Conservation (phyloP, 2,797 vertebrate species). For the Poeciliopsis turneri region DNA sequence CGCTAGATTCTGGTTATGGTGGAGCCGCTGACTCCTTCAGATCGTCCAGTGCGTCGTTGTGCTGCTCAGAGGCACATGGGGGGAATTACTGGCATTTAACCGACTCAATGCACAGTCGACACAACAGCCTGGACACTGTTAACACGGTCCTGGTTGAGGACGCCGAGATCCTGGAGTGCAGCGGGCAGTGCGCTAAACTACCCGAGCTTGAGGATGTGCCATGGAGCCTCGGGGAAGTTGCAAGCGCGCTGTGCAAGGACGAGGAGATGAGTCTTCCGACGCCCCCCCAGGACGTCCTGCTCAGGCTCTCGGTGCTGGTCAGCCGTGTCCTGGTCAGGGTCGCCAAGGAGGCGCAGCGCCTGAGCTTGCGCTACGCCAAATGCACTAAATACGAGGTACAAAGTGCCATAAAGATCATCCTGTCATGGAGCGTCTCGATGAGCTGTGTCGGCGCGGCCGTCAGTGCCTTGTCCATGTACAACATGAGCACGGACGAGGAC, state of each 20-base stretch:
- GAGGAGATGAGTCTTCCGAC: slow-evolving; percentile 75
- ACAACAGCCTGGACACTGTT: slow-evolving; percentile 97
- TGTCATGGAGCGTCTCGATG: slow-evolving; percentile 90
- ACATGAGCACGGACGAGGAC: slow-evolving; percentile 94
- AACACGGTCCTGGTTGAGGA: slow-evolving; percentile 97
- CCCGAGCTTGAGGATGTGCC: slow-evolving; percentile 98
- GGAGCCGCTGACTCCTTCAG: slow-evolving; percentile 96
- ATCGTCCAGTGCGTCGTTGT: slow-evolving; percentile 97
- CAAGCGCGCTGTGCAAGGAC: slow-evolving; percentile 86
- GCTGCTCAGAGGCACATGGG: slow-evolving; percentile 93
- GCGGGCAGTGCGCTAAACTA: slow-evolving; percentile 91
- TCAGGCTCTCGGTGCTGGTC: slow-evolving; percentile 87
- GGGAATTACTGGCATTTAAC: slow-evolving; percentile 90
- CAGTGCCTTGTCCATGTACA: slow-evolving; percentile 91
- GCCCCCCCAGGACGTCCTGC: slow-evolving; percentile 86
- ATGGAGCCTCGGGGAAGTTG: slow-evolving; percentile 95
- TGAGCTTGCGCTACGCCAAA: slow-evolving; percentile 94
- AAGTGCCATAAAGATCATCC: slow-evolving; percentile 91
- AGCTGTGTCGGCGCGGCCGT: slow-evolving; percentile 89
- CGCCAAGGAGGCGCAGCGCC: slow-evolving; percentile 91
- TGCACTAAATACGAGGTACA: slow-evolving; percentile 96
- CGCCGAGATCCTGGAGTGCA: slow-evolving; percentile 96
- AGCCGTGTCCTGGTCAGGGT: slow-evolving; percentile 92
- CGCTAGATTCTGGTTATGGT: slow-evolving; percentile 99
- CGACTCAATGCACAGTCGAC: slow-evolving; percentile 96